A percentile compares a stretch with the other conserved stretches of the same genome.
Conservation (phyloP, 2,888 invertebrate species). For the Idaea biselata region DNA sequence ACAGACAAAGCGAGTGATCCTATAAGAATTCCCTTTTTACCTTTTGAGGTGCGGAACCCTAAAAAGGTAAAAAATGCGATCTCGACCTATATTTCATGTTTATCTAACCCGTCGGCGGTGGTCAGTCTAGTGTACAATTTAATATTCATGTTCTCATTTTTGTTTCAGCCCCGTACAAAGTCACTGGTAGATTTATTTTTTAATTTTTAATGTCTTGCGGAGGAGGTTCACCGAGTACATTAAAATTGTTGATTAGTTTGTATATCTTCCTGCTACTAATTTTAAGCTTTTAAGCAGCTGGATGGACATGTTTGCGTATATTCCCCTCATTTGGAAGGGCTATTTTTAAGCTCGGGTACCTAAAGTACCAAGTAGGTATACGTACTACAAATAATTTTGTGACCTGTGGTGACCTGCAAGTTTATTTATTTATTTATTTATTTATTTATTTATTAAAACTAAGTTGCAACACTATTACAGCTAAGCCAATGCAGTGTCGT, state of each 20-base stretch:
- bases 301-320: not conserved
- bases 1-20: too few relatives aligned
- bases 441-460: too few relatives aligned
- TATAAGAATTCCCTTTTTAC: too few relatives aligned
- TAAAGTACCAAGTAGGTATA: too few relatives aligned
- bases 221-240: not conserved
- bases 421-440: not conserved
- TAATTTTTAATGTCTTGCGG: not conserved
- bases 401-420: too few relatives aligned
- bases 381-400: too few relatives aligned
- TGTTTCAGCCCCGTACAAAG: not conserved
- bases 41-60: not conserved
- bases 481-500: too few relatives aligned
- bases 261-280: not conserved
- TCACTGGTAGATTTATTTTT: not conserved
- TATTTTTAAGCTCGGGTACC: too few relatives aligned
- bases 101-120: not conserved
- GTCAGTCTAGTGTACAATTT: not conserved
- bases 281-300: too few relatives aligned
- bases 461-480: too few relatives aligned
- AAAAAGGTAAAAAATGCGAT: not conserved
- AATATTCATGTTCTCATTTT: not conserved
- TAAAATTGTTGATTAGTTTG: not conserved
- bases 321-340: not conserved
- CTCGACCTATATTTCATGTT: not conserved